These are phyloP conservation scores for Zophobas morio DNA, from an alignment of 1,140 invertebrate genomes.

Conservation along the genomic window DNA sequence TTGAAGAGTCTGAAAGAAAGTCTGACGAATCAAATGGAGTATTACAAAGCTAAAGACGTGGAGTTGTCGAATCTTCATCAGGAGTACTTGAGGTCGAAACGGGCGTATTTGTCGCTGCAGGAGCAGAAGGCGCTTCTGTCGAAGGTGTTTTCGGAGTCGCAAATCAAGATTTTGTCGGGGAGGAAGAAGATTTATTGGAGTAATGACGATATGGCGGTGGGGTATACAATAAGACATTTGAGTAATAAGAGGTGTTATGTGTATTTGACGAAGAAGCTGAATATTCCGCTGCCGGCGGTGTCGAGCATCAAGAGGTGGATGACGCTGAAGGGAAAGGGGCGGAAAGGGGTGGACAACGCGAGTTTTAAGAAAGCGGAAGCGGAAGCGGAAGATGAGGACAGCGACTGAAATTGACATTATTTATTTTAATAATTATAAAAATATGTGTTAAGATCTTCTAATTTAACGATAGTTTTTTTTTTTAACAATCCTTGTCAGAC, in stretches of 20 bases:
- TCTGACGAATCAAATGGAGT: background rate
- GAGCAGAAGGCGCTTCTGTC: slow-evolving; percentile 52
- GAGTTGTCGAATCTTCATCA: slow-evolving; percentile 39
- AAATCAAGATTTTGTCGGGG: slow-evolving; percentile 55
- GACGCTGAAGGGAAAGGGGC: slow-evolving; percentile 4
- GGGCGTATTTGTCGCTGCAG: slow-evolving; percentile 33
- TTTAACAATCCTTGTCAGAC: no score
- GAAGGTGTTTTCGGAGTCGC: slow-evolving; percentile 56
- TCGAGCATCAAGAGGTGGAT: slow-evolving; percentile 56
- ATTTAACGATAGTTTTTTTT: no score
- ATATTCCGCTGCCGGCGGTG: slow-evolving; percentile 55
- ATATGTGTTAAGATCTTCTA: no score
- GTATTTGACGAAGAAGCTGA: slow-evolving; percentile 55
- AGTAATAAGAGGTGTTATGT: slow-evolving; percentile 56
- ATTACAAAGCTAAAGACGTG: slow-evolving; percentile 13
- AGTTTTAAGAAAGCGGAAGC: background rate
- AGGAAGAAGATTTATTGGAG: slow-evolving; percentile 56
- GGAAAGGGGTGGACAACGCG: no score
- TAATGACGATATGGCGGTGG: slow-evolving; percentile 58
- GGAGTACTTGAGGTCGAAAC: slow-evolving; percentile 28
- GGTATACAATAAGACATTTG: slow-evolving; percentile 54
- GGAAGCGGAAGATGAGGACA: slow-evolving; percentile 11
- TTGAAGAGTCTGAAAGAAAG: background rate
- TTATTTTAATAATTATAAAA: no score
- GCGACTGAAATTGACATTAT: slow-evolving; percentile 3